phyloP scores from a whole-genome alignment of 2,797 vertebrate genomes.

The Tamandua tetradactyla region DNA sequence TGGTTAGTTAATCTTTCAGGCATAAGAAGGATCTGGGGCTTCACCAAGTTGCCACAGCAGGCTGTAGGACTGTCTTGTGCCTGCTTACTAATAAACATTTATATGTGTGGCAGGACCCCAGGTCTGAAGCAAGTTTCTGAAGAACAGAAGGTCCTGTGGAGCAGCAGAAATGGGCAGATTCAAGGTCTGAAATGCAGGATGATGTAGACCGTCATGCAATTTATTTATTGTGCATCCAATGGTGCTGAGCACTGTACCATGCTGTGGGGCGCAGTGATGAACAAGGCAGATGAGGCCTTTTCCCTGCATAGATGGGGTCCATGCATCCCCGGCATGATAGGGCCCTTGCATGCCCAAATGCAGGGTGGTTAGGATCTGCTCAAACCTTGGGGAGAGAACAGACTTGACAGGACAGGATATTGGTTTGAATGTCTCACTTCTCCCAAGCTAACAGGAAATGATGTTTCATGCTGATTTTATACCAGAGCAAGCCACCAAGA shows the following conservation, averaged over 20 bases:
- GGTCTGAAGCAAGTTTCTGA: not conserved
- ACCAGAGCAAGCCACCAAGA: not conserved
- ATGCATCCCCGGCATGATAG: no score
- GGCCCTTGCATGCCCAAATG: not conserved
- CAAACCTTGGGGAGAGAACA: not conserved
- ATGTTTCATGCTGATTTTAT: not conserved
- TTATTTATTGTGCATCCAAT: not conserved
- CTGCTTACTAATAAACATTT: no score
- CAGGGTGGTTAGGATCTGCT: not conserved
- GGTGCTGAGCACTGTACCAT: not conserved
- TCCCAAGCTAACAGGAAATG: not conserved
- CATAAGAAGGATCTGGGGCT: not conserved
- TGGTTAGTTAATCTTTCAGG: not conserved
- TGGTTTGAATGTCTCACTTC: not conserved
- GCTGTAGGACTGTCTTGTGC: no score
- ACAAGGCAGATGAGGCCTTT: not conserved
- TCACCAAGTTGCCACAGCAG: not conserved
- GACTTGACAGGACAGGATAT: rapidly evolving
- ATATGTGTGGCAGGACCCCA: not conserved
- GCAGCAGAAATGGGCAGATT: not conserved
- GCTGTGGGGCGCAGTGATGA: not conserved
- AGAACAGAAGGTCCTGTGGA: not conserved
- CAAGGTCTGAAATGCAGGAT: not conserved
- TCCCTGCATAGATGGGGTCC: no score
- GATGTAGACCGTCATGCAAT: not conserved